These are phyloP conservation scores for Pleuronectes platessa DNA, from an alignment of 2,113 vertebrate genomes.

Conservation along the genomic window DNA sequence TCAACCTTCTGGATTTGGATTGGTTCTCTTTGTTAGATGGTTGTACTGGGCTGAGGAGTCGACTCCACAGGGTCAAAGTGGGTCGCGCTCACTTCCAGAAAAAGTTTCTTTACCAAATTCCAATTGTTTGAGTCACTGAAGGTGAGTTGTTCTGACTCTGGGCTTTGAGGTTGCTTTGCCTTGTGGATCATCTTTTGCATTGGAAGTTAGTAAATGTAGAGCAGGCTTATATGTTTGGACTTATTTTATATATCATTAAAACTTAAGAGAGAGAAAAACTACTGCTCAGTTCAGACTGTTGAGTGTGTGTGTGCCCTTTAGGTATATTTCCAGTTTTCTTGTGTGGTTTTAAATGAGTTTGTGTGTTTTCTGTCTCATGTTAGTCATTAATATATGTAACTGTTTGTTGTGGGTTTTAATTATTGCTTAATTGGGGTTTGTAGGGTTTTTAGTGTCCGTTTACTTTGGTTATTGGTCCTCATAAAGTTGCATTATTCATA, in stretches of 20 bases:
- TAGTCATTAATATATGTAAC: background rate
- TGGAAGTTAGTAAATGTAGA: background rate
- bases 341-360: no score
- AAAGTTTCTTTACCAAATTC: constrained; percentile 63
- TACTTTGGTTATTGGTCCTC: background rate
- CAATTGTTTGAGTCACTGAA: constrained; percentile 73
- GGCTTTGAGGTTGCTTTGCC: constrained; percentile 20
- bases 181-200: background rate
- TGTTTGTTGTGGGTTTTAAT: background rate
- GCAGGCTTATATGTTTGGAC: no score
- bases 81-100: constrained; percentile 49
- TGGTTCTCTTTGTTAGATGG: background rate
- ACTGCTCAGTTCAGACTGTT: background rate
- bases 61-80: constrained; percentile 59
- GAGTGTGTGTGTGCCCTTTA: no score
- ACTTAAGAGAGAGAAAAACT: background rate
- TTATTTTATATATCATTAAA: background rate
- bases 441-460: background rate
- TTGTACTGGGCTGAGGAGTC: constrained; percentile 1
- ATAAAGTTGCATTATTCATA: background rate
- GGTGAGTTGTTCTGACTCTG: constrained; percentile 35
- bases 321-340: background rate
- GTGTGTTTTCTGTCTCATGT: background rate
- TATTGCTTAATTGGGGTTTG: background rate
- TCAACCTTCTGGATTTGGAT: background rate